Evolutionary conservation across 1,140 invertebrate species (phyloP).

Genomic region (Popillia japonica): DNA sequence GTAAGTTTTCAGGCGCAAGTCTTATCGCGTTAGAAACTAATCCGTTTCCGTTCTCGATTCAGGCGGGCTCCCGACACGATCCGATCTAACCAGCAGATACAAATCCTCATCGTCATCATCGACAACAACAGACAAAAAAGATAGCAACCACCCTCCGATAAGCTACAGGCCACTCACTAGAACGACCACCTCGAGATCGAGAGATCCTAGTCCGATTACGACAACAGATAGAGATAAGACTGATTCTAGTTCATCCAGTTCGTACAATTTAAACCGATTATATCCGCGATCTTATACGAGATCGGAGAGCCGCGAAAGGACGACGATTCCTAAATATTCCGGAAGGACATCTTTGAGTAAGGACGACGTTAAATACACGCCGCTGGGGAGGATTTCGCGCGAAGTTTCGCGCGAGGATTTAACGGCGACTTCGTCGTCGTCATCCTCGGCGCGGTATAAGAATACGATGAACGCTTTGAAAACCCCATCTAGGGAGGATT

Average conservation of each 20-base stretch:
- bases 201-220: constrained; percentile 57
- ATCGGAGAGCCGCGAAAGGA: constrained; percentile 55
- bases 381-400: constrained; percentile 34
- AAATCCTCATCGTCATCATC: constrained; percentile 41
- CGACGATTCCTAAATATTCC: constrained; percentile 55
- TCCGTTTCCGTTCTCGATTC: not conserved
- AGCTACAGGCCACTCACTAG: constrained; percentile 53
- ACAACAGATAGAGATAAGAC: constrained; percentile 46
- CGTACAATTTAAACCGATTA: constrained; percentile 52
- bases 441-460: constrained; percentile 47
- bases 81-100: constrained; percentile 43
- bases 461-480: constrained; percentile 38
- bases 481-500: constrained; percentile 52
- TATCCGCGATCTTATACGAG: constrained; percentile 53
- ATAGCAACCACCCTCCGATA: constrained; percentile 54
- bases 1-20: not conserved
- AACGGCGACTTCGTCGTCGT: constrained; percentile 38
- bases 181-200: constrained; percentile 49
- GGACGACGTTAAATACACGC: constrained; percentile 42
- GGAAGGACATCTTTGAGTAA: constrained; percentile 48
- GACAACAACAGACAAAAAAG: constrained; percentile 51
- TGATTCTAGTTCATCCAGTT: constrained; percentile 49
- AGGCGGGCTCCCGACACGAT: constrained; percentile 27
- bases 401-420: constrained; percentile 41
- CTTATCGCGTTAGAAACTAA: not conserved